A percentile compares a stretch with the other conserved stretches of the same genome.
Conservation (phyloP, 2,797 vertebrate genomes). For the Moxostoma hubbsi region DNA sequence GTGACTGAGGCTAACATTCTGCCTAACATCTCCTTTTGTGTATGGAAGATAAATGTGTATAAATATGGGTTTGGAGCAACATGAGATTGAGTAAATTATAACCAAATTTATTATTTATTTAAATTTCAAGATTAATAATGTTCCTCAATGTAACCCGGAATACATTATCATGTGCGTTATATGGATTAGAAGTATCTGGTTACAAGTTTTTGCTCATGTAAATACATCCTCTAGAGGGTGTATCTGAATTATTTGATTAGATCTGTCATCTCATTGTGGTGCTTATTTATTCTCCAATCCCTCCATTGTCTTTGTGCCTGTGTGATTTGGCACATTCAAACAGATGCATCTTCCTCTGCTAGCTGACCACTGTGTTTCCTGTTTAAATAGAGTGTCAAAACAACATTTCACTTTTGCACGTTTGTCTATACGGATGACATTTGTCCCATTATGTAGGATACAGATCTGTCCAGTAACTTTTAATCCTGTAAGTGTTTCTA, state of each 20-base stretch:
- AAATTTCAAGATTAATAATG: no score
- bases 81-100: no score
- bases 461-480: not conserved
- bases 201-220: no score
- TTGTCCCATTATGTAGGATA: not conserved
- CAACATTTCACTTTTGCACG: not conserved
- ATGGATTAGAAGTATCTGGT: no score
- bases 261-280: not conserved
- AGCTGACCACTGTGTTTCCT: constrained; percentile 42
- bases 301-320: constrained; percentile 36
- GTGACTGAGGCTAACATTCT: no score
- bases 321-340: constrained; percentile 42
- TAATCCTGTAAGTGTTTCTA: not conserved
- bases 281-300: not conserved
- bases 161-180: not conserved
- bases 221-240: not conserved
- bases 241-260: not conserved
- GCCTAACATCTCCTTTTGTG: no score
- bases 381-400: constrained; percentile 29
- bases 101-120: not conserved
- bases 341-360: constrained; percentile 33
- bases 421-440: not conserved
- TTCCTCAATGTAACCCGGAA: no score
- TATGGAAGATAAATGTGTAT: no score
- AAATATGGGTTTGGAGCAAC: no score